phyloP scores from a whole-genome alignment of 1,140 invertebrate genomes.

The Pseudomyrmex cubaensis region DNA sequence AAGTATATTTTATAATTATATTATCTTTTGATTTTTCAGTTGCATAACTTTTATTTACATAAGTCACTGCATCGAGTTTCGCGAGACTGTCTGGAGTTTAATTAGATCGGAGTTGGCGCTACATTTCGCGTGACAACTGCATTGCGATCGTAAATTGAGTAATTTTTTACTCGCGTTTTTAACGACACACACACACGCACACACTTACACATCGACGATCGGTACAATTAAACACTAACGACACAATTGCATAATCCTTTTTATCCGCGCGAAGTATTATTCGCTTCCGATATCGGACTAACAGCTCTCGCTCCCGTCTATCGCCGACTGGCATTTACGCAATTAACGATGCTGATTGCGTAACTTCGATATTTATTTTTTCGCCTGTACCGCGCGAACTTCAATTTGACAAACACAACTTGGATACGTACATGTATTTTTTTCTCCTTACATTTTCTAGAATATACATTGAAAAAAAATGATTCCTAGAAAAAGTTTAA shows the following conservation, averaged over 20 bases:
- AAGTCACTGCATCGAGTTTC: background rate
- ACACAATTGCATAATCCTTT: constrained; percentile 52
- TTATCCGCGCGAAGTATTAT: constrained; percentile 33
- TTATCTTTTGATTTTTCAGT: background rate
- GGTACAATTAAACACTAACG: constrained; percentile 31
- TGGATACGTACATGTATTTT: background rate
- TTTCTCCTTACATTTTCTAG: too few species aligned
- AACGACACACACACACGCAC: too few species aligned
- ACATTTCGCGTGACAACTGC: background rate
- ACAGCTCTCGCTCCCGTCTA: background rate
- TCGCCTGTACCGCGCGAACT: background rate
- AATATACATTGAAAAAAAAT: too few species aligned
- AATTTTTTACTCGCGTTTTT: constrained; percentile 21
- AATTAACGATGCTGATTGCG: constrained; percentile 35
- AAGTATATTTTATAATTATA: background rate
- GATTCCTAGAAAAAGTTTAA: background rate
- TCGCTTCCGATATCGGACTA: constrained; percentile 14
- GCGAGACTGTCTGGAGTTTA: constrained; percentile 60
- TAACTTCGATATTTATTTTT: constrained; percentile 35
- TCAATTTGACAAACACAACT: background rate
- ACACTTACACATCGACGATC: background rate
- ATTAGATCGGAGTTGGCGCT: constrained; percentile 49
- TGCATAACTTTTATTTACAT: constrained; percentile 2
- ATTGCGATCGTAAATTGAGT: constrained; percentile 50
- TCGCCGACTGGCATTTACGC: constrained; percentile 7